phyloP scores from a whole-genome alignment of 2,888 invertebrate species.

The Sthenelais limicola region DNA sequence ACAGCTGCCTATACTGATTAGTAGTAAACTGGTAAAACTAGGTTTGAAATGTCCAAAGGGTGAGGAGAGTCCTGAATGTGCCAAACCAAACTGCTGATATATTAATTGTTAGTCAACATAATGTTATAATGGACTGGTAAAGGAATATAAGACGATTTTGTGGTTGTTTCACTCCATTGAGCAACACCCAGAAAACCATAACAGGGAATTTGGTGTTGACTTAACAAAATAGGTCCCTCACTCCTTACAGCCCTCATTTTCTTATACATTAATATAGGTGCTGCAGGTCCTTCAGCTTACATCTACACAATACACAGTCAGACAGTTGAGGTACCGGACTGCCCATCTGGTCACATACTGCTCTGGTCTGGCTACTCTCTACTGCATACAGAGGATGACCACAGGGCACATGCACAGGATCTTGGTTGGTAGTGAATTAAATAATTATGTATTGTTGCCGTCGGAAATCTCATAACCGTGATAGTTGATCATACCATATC shows the following conservation, averaged over 20 bases:
- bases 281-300: conserved; percentile 67
- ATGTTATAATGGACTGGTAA: too few species aligned
- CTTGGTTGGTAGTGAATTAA: conserved; percentile 76
- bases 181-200: too few species aligned
- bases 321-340: conserved; percentile 82
- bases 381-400: conserved; percentile 95
- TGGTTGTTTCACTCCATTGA: too few species aligned
- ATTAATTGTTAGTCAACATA: too few species aligned
- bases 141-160: too few species aligned
- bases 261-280: conserved; percentile 34
- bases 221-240: too few species aligned
- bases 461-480: background rate
- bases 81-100: too few species aligned
- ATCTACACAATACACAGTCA: conserved; percentile 94
- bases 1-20: too few species aligned
- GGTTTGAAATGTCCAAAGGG: background rate
- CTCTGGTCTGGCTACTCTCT: conserved; percentile 97
- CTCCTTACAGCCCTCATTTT: background rate
- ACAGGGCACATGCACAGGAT: conserved; percentile 95
- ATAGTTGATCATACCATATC: background rate
- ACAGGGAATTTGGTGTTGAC: too few species aligned
- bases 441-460: too few species aligned
- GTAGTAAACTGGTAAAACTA: too few species aligned
- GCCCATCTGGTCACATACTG: conserved; percentile 86
- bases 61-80: too few species aligned